Conservation (phyloP, 2,113 vertebrate genomes). For the Caranx melampygus region DNA sequence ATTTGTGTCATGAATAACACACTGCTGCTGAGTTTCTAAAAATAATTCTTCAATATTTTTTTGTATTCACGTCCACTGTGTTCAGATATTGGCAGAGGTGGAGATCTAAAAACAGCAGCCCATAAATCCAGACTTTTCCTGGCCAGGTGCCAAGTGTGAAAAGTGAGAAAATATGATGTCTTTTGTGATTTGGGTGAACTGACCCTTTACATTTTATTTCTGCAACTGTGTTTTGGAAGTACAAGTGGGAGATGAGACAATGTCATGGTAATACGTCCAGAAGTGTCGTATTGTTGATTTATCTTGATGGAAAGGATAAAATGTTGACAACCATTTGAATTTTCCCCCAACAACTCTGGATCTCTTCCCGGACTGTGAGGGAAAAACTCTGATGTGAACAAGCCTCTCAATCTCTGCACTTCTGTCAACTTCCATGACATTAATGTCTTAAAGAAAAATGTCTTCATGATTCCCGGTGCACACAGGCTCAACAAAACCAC, state of each 20-base stretch:
- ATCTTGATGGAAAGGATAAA: slow-evolving; percentile 32
- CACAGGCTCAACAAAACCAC: neutral
- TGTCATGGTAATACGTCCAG: slow-evolving; percentile 11
- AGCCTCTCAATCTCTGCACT: slow-evolving; percentile 16
- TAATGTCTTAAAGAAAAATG: slow-evolving; percentile 11
- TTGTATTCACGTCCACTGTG: neutral
- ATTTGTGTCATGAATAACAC: neutral
- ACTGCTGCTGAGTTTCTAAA: neutral
- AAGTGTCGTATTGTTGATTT: slow-evolving; percentile 20
- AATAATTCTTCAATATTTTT: neutral
- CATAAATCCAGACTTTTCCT: neutral
- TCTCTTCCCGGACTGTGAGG: slow-evolving; percentile 14
- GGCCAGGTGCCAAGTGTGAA: neutral
- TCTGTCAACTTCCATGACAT: slow-evolving; percentile 21
- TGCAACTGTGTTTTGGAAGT: slow-evolving; percentile 10
- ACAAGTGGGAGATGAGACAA: neutral
- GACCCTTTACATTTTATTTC: slow-evolving; percentile 15
- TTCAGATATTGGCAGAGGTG: neutral
- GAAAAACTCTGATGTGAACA: neutral
- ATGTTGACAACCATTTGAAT: slow-evolving; percentile 29
- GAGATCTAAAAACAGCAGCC: neutral
- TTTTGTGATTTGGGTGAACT: slow-evolving; percentile 11
- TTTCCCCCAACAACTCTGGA: neutral
- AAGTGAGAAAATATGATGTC: neutral
- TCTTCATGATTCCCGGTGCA: slow-evolving; percentile 19